These are phyloP conservation scores for Leptestheria dahalacensis DNA, from an alignment of 1,140 invertebrate genomes.

Conservation along the genomic window DNA sequence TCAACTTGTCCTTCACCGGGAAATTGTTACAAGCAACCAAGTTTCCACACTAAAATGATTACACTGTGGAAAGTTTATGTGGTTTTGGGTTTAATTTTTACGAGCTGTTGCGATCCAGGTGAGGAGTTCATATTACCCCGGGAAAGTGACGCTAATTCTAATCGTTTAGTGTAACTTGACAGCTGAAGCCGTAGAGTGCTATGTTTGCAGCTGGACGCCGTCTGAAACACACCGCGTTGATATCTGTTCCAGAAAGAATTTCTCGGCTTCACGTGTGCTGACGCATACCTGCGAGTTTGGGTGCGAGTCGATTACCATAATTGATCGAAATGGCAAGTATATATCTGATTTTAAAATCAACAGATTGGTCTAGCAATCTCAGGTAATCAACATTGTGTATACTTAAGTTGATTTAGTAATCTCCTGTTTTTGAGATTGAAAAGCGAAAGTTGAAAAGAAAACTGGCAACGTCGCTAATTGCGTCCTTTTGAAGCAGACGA, in stretches of 20 bases:
- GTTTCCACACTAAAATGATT: background rate
- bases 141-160: too few species aligned
- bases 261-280: background rate
- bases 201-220: constrained; percentile 13
- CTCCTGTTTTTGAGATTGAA: too few species aligned
- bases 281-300: constrained; percentile 12
- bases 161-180: background rate
- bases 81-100: background rate
- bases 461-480: too few species aligned
- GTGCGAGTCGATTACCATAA: constrained; percentile 9
- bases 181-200: constrained; percentile 9
- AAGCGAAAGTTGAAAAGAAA: too few species aligned
- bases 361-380: too few species aligned
- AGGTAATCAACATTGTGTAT: too few species aligned
- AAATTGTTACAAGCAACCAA: background rate
- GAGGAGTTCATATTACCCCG: too few species aligned
- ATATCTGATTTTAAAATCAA: too few species aligned
- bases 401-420: too few species aligned
- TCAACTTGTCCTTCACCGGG: background rate
- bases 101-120: background rate
- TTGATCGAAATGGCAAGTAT: constrained; percentile 9
- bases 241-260: constrained; percentile 9
- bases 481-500: background rate
- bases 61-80: background rate
- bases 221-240: constrained; percentile 5